These are phyloP conservation scores for Phoenicopterus ruber DNA, from an alignment of 2,113 vertebrate genomes.

Conservation along the genomic window DNA sequence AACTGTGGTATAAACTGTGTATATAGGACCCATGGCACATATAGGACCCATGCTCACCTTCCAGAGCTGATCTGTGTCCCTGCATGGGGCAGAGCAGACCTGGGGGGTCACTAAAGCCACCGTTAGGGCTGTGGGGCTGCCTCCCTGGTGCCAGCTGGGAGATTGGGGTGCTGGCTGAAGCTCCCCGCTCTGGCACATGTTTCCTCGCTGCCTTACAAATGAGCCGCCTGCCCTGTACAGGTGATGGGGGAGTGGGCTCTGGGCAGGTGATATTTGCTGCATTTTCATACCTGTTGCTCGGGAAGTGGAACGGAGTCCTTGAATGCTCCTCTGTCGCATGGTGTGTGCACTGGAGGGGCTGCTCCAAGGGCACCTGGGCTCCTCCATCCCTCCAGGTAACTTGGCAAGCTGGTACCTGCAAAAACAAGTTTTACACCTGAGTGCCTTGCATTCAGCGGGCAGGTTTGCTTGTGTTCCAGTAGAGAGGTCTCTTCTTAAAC, in stretches of 20 bases:
- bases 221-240: accelerated
- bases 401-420: not conserved
- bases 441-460: not conserved
- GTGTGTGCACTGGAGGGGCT: not conserved
- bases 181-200: not conserved
- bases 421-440: not conserved
- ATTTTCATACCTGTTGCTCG: conserved; percentile 21
- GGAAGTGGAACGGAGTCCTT: conserved; percentile 31
- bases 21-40: accelerated
- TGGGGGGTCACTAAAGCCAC: not conserved
- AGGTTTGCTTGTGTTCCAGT: not conserved
- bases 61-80: not conserved
- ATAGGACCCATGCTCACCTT: accelerated
- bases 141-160: accelerated
- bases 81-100: not conserved
- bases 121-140: not conserved
- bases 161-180: not conserved
- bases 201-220: accelerated
- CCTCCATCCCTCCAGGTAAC: not conserved
- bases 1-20: not conserved
- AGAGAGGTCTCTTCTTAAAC: not conserved
- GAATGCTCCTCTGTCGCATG: accelerated
- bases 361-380: not conserved
- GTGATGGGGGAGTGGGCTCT: not conserved
- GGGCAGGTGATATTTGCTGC: not conserved